Base-by-base conservation (phyloP, 2,888 invertebrate genomes). In the Limulus polyphemus region DNA sequence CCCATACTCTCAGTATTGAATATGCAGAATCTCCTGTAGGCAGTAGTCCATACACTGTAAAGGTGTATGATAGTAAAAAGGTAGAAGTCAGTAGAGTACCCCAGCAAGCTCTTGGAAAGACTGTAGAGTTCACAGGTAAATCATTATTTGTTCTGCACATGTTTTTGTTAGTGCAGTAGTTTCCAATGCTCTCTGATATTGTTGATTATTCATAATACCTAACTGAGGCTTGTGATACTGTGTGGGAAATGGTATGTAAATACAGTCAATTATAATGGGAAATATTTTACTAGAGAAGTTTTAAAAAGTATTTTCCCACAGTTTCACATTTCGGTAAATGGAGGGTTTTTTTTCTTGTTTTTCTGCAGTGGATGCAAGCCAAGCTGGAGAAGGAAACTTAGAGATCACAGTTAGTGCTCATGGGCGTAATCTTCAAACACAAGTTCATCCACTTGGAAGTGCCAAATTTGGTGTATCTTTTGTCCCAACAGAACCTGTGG, bases 371-470 rank as follows among this genome's bases (percentile, higher is more conserved):
- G 95, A 98, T 76, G 95, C 95, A 4, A 90, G 90, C 67, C 88
- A 92, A 76, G 94, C 97, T 56, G 98, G 98, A 11, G 97, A 97
- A 79, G 98, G 98, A 59, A 92, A 92, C 77, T 80, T 98, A 69
- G 97, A 98, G 79, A 97, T 98, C 70, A 93, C 94, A 57, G 94
- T 99, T 71, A 90, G 91, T 66, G 90, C 93, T 55, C 83, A 90
- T 75, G 91, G 94, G 60, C 83, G 90, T 67, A 91, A 95, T 75
- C 92, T 95, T 72, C 93, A 94, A 57, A 94, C 93, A 60, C 93
- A 94, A 82, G 93, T 94, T 56, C 90, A 89, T 75, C 90, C 92
- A 11, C 87, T 92, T 77, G 93, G 92, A 73, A 86, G 86, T 75
- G 87, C 84, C 55, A 83, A 90, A 74, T 99, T 98, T 79, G 88